phyloP scores from a whole-genome alignment of 2,797 vertebrate species.

The Chiroxiphia lanceolata region DNA sequence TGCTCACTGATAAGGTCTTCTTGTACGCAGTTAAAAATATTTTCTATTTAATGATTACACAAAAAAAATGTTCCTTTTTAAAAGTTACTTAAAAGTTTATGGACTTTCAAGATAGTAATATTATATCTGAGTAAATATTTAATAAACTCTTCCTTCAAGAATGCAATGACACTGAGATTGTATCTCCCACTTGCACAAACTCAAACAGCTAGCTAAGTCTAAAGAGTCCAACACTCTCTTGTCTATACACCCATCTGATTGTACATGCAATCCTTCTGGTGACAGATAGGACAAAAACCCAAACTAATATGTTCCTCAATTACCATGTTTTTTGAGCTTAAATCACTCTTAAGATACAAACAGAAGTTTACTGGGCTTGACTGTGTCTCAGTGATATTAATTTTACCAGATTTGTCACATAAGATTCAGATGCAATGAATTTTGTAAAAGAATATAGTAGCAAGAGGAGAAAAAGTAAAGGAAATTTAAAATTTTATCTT shows the following conservation, averaged over 20 bases:
- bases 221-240: not conserved
- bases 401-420: not conserved
- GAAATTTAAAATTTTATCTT: not conserved
- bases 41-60: not conserved
- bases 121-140: not conserved
- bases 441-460: not conserved
- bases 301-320: not conserved
- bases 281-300: not conserved
- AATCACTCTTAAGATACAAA: not conserved
- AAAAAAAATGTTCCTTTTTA: not conserved
- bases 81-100: not conserved
- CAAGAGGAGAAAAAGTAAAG: not conserved
- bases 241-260: not conserved
- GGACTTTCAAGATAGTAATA: not conserved
- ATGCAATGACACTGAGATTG: not conserved
- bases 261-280: not conserved
- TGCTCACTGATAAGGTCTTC: not conserved
- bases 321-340: not conserved
- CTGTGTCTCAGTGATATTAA: not conserved
- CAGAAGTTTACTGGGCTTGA: not conserved
- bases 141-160: not conserved
- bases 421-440: not conserved
- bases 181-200: not conserved
- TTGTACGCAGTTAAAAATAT: not conserved
- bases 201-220: not conserved